phyloP scores from a whole-genome alignment of 2,797 vertebrate genomes.

The Bovichtus variegatus region DNA sequence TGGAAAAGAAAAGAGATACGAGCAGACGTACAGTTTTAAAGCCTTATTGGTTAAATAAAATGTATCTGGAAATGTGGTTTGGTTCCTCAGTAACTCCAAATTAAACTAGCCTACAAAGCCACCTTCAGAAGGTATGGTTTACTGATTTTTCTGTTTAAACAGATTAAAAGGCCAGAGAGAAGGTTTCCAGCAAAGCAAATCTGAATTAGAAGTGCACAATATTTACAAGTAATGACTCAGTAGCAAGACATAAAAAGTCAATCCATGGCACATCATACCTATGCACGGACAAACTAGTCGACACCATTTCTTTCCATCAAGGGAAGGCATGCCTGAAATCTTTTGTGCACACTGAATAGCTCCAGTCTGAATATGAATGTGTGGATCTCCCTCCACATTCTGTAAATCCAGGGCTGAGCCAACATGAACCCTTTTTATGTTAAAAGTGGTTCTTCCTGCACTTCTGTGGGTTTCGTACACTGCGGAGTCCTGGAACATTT shows the following conservation, averaged over 20 bases:
- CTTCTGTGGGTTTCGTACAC: background rate
- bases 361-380: background rate
- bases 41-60: background rate
- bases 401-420: background rate
- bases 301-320: background rate
- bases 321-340: background rate
- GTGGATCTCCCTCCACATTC: background rate
- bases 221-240: constrained; percentile 30
- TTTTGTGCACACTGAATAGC: background rate
- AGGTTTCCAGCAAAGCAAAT: constrained; percentile 14
- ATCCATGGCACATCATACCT: background rate
- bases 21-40: background rate
- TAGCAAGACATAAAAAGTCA: constrained; percentile 35
- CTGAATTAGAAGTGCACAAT: constrained; percentile 9
- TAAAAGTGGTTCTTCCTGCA: background rate
- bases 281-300: constrained; percentile 5
- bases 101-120: background rate
- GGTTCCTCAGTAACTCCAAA: background rate
- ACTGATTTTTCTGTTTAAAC: too few relatives aligned
- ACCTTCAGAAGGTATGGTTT: background rate
- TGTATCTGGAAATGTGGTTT: background rate
- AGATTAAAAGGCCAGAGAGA: constrained; percentile 18
- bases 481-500: background rate
- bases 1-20: background rate
- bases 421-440: background rate